Conservation (phyloP, 2,888 invertebrate species). For the Rambutsinella grinnellia region DNA sequence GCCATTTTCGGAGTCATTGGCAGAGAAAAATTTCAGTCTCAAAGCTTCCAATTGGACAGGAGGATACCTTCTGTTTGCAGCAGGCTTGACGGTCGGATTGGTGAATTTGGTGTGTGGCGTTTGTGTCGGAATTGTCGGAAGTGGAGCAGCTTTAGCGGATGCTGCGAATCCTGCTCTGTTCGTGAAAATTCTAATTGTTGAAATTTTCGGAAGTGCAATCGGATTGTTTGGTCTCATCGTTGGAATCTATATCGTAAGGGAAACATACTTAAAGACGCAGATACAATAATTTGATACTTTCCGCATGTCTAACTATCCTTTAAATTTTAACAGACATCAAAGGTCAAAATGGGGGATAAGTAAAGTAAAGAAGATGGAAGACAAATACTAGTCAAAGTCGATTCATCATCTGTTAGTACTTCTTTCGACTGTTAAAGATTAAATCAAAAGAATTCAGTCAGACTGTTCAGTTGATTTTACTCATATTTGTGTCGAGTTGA, state of each 20-base stretch:
- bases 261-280: not conserved
- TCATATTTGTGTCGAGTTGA: too few relatives aligned
- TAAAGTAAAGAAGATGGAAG: conserved; percentile 2
- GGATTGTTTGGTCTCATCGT: conserved; percentile 99
- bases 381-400: conserved; percentile 28
- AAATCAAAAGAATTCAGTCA: conserved; percentile 10
- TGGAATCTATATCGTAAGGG: conserved; percentile 91
- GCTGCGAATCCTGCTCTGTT: conserved; percentile 97
- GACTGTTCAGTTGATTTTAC: too few relatives aligned
- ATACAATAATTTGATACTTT: not conserved
- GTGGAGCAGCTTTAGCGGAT: conserved; percentile 97
- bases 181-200: conserved; percentile 98
- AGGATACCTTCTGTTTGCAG: conserved; percentile 96
- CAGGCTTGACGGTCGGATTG: conserved; percentile 94
- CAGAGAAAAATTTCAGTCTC: conserved; percentile 42
- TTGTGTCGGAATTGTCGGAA: conserved; percentile 97
- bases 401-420: conserved; percentile 25
- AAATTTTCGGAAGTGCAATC: conserved; percentile 99
- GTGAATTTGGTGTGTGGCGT: conserved; percentile 97
- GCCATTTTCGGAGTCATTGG: conserved; percentile 51
- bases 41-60: conserved; percentile 80
- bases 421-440: conserved; percentile 34
- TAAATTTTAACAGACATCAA: conserved; percentile 73
- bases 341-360: conserved; percentile 83
- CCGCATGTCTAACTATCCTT: conserved; percentile 16